A percentile compares a stretch with the other conserved stretches of the same genome.
These are phyloP conservation scores for Conus ventricosus DNA, from an alignment of 1,140 invertebrate species.

Conservation along the genomic window DNA sequence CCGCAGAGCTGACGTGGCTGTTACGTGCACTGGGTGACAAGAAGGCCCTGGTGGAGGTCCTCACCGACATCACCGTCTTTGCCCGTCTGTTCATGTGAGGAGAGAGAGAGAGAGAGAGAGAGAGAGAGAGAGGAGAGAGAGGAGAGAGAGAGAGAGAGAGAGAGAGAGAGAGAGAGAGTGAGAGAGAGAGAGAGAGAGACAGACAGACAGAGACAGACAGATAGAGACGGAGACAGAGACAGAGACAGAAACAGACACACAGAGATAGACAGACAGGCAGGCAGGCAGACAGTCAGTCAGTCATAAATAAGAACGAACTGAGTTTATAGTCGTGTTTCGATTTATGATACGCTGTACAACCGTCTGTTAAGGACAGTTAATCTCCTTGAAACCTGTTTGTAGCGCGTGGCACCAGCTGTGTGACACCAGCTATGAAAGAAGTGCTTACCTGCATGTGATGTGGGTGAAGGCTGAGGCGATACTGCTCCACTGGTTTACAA, in stretches of 20 bases:
- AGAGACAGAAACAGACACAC: constrained; percentile 13
- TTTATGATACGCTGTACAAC: too few species aligned
- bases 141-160: not conserved
- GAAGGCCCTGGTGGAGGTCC: constrained; percentile 27
- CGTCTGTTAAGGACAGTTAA: too few species aligned
- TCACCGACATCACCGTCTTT: constrained; percentile 32
- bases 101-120: not conserved
- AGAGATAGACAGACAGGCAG: too few species aligned
- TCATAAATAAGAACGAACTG: not conserved
- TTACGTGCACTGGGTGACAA: constrained; percentile 27
- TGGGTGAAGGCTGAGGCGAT: too few species aligned
- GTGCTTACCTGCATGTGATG: too few species aligned
- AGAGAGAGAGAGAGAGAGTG: not conserved
- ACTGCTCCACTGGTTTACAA: too few species aligned
- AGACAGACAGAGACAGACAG: not conserved
- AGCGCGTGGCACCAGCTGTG: too few species aligned
- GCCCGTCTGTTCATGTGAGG: constrained; percentile 35
- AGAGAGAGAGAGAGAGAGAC: not conserved
- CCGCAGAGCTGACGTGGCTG: constrained; percentile 42
- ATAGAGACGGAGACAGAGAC: not conserved
- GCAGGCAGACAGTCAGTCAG: not conserved
- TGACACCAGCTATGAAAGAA: too few species aligned
- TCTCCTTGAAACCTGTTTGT: too few species aligned
- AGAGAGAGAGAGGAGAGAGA: not conserved
- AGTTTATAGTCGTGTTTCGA: not conserved